phyloP scores from a whole-genome alignment of 2,113 vertebrate genomes.

The Clarias gariepinus region DNA sequence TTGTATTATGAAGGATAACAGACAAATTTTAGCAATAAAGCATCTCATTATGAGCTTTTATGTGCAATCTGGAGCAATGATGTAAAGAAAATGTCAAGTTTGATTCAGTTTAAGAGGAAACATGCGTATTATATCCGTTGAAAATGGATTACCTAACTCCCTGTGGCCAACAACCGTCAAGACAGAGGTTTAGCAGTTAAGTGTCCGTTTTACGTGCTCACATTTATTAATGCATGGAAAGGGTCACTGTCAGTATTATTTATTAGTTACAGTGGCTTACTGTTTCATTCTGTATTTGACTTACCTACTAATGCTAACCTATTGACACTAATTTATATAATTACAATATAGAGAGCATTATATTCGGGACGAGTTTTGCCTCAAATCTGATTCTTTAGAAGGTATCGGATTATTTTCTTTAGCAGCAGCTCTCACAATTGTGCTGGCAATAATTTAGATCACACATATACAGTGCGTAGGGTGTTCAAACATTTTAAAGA shows the following conservation, averaged over 20 bases:
- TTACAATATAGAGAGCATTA: too few species aligned
- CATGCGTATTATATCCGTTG: background rate
- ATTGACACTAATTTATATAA: background rate
- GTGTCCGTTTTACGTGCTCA: background rate
- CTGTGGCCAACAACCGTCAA: background rate
- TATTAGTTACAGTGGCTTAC: background rate
- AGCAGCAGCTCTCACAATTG: background rate
- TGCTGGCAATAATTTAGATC: background rate
- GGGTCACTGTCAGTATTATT: background rate
- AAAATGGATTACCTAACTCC: background rate
- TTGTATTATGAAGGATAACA: background rate
- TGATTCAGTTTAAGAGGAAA: slow-evolving; percentile 6
- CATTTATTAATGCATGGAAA: background rate
- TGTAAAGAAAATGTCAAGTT: background rate
- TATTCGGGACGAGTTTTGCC: background rate
- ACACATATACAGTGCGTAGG: too few species aligned
- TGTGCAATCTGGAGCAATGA: background rate
- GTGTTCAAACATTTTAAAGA: too few species aligned
- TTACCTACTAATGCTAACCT: background rate
- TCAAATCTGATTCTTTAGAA: background rate
- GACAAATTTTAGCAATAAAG: background rate
- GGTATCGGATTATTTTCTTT: background rate
- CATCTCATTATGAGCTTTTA: background rate
- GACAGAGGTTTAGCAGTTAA: background rate
- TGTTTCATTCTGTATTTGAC: background rate